These are phyloP conservation scores for Leptinotarsa tumamoca DNA, from an alignment of 2,888 invertebrate genomes.

Conservation along the genomic window DNA sequence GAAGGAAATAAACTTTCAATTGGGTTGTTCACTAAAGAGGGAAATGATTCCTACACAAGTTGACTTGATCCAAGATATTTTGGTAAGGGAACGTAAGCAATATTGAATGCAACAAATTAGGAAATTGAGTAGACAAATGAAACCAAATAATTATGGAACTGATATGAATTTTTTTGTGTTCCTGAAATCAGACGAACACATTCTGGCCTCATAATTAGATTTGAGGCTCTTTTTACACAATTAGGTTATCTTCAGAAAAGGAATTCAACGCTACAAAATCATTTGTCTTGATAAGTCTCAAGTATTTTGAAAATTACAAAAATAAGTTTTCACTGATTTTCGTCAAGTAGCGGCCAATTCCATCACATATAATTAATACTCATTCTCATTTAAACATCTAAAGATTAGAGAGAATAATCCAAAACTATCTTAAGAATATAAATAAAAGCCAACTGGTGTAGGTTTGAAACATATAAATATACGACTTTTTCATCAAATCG, in stretches of 20 bases:
- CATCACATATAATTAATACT: no score
- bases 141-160: not conserved
- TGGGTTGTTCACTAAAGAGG: constrained; percentile 6
- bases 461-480: not conserved
- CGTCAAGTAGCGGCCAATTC: no score
- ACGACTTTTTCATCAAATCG: constrained; percentile 3
- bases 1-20: constrained; percentile 5
- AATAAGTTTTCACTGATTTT: no score
- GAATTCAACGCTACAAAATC: no score
- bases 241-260: no score
- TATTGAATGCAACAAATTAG: not conserved
- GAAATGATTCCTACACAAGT: constrained; percentile 6
- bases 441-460: constrained; percentile 7
- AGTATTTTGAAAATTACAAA: no score
- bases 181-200: not conserved
- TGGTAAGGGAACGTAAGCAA: not conserved
- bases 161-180: no score
- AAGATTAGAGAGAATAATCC: no score
- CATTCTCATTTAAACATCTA: no score
- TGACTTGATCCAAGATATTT: not conserved
- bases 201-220: not conserved
- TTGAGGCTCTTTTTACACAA: no score
- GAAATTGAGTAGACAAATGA: not conserved
- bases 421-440: not conserved
- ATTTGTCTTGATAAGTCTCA: no score